A percentile compares a stretch with the other conserved stretches of the same genome.
Evolutionary conservation across 1,140 invertebrate species (phyloP).

Genomic region (Drosophila setifemur): DNA sequence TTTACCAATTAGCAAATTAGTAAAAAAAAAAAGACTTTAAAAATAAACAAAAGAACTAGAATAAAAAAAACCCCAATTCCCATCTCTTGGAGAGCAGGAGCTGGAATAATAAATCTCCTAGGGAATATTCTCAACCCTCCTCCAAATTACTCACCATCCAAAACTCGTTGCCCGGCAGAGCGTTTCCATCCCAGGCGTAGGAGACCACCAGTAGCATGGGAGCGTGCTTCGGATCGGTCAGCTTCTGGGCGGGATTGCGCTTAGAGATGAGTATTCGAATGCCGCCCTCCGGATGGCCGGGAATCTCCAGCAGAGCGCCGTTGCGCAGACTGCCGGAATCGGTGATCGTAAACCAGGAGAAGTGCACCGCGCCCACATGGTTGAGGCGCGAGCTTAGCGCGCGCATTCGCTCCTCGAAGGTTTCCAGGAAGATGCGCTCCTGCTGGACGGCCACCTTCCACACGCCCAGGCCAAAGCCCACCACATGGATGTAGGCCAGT

Average conservation of each 20-base stretch:
- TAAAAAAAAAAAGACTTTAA: no score
- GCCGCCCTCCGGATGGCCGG: conserved; percentile 56
- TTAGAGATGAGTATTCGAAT: conserved; percentile 64
- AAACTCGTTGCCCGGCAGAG: conserved; percentile 86
- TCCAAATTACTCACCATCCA: conserved; percentile 83
- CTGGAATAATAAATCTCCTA: no score
- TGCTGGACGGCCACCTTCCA: conserved; percentile 74
- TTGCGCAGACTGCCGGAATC: conserved; percentile 48
- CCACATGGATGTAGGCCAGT: conserved; percentile 72
- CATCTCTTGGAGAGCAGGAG: no score
- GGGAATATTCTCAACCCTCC: no score
- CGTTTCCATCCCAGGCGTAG: conserved; percentile 88
- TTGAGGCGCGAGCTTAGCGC: conserved; percentile 43
- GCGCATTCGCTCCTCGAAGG: conserved; percentile 71
- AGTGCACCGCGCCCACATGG: conserved; percentile 69
- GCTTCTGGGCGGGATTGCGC: conserved; percentile 67
- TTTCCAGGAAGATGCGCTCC: conserved; percentile 75
- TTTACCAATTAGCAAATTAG: no score
- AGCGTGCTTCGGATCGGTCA: conserved; percentile 22
- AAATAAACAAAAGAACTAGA: no score
- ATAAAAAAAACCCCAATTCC: no score
- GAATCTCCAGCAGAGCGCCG: conserved; percentile 37
- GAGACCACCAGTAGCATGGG: conserved; percentile 84
- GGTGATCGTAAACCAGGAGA: conserved; percentile 70
- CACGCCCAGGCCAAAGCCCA: conserved; percentile 75